phyloP scores from a whole-genome alignment of 2,797 vertebrate species.

The Mycteria americana region DNA sequence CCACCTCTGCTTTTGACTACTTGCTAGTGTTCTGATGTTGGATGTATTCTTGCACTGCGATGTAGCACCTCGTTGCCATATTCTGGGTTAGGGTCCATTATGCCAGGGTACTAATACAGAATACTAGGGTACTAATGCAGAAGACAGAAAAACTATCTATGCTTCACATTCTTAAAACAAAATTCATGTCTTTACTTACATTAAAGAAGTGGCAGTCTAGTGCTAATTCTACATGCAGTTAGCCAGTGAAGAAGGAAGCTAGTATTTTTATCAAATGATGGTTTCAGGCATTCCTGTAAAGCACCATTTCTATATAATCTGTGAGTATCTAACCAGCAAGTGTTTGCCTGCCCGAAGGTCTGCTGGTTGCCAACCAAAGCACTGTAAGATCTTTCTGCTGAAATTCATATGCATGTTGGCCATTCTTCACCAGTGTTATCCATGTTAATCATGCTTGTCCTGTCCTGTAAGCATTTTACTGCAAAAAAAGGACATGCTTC shows the following conservation, averaged over 20 bases:
- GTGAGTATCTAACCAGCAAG: not conserved
- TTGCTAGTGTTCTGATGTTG: not conserved
- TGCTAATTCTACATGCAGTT: not conserved
- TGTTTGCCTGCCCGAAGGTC: not conserved
- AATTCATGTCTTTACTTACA: accelerated
- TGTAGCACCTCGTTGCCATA: not conserved
- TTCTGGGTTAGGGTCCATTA: not conserved
- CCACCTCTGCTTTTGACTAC: not conserved
- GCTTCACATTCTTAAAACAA: not conserved
- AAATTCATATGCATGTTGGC: accelerated
- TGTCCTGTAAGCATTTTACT: not conserved
- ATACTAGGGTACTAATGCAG: no score
- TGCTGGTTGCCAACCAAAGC: not conserved
- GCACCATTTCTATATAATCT: not conserved
- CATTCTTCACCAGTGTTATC: not conserved
- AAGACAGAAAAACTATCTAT: not conserved
- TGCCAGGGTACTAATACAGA: not conserved
- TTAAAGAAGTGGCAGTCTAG: not conserved
- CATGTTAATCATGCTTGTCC: not conserved
- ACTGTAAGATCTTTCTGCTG: not conserved
- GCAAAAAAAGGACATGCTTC: not conserved
- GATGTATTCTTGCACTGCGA: accelerated
- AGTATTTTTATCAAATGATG: not conserved
- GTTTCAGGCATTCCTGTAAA: not conserved
- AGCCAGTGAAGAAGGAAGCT: not conserved